A percentile compares a stretch with the other conserved stretches of the same genome.
Conservation (phyloP, 2,797 vertebrate species). For the Propithecus perrieri region DNA sequence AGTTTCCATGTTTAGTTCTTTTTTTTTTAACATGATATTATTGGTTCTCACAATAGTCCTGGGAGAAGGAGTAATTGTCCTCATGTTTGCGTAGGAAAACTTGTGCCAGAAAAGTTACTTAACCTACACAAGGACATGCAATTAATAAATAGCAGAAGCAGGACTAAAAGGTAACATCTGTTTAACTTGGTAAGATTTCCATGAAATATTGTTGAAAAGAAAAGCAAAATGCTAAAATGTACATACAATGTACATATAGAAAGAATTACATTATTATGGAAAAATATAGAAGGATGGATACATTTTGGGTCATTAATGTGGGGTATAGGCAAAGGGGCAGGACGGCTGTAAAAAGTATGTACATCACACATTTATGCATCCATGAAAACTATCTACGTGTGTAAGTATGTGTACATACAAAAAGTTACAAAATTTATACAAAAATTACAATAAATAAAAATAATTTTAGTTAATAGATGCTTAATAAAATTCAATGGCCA, state of each 20-base stretch:
- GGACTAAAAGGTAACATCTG: slow-evolving; percentile 22
- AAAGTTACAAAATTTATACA: not conserved
- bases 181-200: slow-evolving; percentile 6
- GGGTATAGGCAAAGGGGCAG: not conserved
- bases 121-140: not conserved
- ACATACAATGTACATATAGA: not conserved
- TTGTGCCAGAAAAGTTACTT: slow-evolving; percentile 11
- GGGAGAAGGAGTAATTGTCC: not conserved
- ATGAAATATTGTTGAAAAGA: not conserved
- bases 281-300: not conserved
- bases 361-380: not conserved
- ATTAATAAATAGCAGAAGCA: slow-evolving; percentile 25
- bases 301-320: not conserved
- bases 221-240: not conserved
- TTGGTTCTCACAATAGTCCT: slow-evolving; percentile 30
- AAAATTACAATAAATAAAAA: not conserved
- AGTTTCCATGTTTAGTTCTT: not conserved
- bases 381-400: not conserved
- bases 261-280: not conserved
- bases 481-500: not conserved
- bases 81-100: not conserved
- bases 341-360: not conserved
- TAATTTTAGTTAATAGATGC: not conserved
- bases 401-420: not conserved
- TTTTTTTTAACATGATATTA: not conserved